Base-by-base conservation (phyloP, 2,888 invertebrate species). In the Choristoneura rosaceana region DNA sequence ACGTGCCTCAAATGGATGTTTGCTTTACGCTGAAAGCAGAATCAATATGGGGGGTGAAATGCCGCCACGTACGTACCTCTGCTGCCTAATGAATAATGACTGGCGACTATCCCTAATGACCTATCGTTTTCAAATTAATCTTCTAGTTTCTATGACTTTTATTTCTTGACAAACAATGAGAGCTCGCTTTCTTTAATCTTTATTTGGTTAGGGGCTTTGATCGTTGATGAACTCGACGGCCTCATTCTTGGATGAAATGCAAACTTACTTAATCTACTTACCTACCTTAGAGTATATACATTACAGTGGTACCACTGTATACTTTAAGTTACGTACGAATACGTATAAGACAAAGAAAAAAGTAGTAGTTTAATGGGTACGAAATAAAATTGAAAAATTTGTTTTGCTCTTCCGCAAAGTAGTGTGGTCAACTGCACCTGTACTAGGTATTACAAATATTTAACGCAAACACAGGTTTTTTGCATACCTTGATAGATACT, bases 1-100 rank as follows among this genome's bases (percentile, higher is more conserved):
- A 68, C 60, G 71, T 74, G 64, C 69, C 73, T 68, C 70, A 80
- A 82, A 83, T 83, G 75, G 76, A 74, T 81, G 78, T 84, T 82
- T 82, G 75, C 74, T 77, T 71, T 78, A 55, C 73, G 74, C 75
- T 70, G 69, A 75, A 79, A 62, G 74, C 58, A 63, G 73, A 82
- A 82, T 84, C 81, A 76, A 82, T 81, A 79, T 74, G 70, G 67
- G 75, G 73, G 75, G 76, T 73, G 45, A 55, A 61, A 33, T 38
- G 41, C 34, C 8, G 38, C 45, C 60, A 17, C 59, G 45, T 45
- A 52, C 68, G 61, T 73, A 71, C 14, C n/a, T n/a, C 47, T 73
- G 74, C 61, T 74, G 71, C 69, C 45, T 84, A 84, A 83, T 83
- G 80, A 78, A 77, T 76, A 63, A 74, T 76, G 60, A 62, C 59